Evolutionary conservation across 1,140 invertebrate species (phyloP), one percentile per base, ranked within the genome.

Genomic region (Drosophila novamexicana): DNA sequence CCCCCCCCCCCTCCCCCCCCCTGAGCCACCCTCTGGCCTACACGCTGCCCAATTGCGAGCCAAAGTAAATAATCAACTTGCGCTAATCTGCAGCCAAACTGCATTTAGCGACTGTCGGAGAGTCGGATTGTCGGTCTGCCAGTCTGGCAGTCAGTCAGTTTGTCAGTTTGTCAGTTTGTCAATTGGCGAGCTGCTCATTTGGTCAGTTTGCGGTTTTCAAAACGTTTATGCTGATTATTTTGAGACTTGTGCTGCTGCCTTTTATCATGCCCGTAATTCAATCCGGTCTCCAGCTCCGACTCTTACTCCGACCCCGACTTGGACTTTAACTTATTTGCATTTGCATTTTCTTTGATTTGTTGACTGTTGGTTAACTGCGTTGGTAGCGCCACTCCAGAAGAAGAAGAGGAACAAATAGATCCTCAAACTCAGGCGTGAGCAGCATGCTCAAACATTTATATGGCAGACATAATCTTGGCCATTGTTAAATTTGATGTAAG

Each of bases 61-160:
- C 75, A 78, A 75, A 65, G 72, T 45, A 79, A 76, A 79, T 79
- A 79, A 79, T 79, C 76, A 79, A 79, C 76, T 75, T 53, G 73
- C 67, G 67, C 76, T 76, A 79, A 79, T 79, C 76, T 79, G 14
- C 56, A 44, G 42, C 67, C 44, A 63, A 75, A 75, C 72, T 78
- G 66, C 76, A 78, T 78, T 78, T 78, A 78, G 76, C 62, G 29
- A 37, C 32, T 59, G 61, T 67, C 69, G 7, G 57, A 44, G 42
- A 36, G 36, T 56, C 44, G 18, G 52, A 52, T 29, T 14, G 58
- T 36, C 54, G 18, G 18, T 18, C 18, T 44, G 14, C 47, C 42
- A 7, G 40, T 39, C 59, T 14, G 37, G 58, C 39, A 37, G 52
- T 62, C 39, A n/a, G 49, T 12, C 65, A 62, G 14, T 67, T 18